Evolutionary conservation across 1,140 invertebrate species (phyloP).

Genomic region (Dufourea novaeangliae): DNA sequence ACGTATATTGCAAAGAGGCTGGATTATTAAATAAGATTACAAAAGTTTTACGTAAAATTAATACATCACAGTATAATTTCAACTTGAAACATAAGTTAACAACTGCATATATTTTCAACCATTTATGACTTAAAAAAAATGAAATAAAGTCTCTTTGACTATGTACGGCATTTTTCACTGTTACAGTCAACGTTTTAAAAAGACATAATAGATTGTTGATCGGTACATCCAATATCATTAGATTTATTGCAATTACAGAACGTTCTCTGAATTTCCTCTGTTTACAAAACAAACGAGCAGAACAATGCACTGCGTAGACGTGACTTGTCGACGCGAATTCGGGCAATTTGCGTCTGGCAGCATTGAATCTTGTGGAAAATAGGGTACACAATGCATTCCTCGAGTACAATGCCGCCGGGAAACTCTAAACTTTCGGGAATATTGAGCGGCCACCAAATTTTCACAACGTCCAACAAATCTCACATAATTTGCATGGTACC

Average conservation of each 20-base stretch:
- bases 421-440: background rate
- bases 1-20: too few species aligned
- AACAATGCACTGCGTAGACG: background rate
- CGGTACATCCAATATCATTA: too few species aligned
- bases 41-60: too few species aligned
- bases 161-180: too few species aligned
- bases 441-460: background rate
- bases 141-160: too few species aligned
- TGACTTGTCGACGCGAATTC: background rate
- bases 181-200: too few species aligned
- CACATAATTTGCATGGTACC: background rate
- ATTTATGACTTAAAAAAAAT: too few species aligned
- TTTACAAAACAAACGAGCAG: background rate
- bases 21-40: too few species aligned
- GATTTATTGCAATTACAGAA: background rate
- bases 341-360: background rate
- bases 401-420: background rate
- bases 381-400: background rate
- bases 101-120: too few species aligned
- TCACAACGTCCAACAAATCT: background rate
- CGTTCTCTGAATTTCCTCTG: background rate
- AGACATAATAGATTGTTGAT: too few species aligned
- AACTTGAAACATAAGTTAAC: too few species aligned
- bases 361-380: background rate
- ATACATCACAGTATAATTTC: too few species aligned